Base-by-base conservation (phyloP, 2,113 vertebrate genomes). In the Miniopterus natalensis region DNA sequence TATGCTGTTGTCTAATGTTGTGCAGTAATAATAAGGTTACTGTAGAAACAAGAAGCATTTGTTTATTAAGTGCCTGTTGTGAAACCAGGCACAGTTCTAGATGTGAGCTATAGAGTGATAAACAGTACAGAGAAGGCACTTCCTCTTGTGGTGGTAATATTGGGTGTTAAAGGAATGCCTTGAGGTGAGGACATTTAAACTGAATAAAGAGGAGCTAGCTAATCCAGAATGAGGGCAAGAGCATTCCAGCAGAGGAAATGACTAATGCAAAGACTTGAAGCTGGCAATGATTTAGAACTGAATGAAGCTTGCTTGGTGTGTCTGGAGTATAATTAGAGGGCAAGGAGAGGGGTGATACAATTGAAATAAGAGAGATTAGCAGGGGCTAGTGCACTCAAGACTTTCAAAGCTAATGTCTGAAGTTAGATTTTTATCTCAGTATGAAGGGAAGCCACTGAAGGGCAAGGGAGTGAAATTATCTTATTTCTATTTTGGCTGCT, bases 371-470 rank as follows among this genome's bases (percentile, higher is more conserved):
- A 79, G 53, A 90, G 70, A 23, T 73, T 70, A 78, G 36, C 49
- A 71, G 18, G 68, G 20, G 31, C 36, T 88, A 77, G 21, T 12
- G 94, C 36, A 59, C 95, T 66, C 2, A 83, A 71, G 61, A 84
- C 84, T 96, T 92, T 42, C 47, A 63, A 79, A 88, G 55, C n/a
- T 84, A 55, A 65, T 53, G 2, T 42, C 20, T 55, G 36, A 80
- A 75, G 5, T 95, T 97, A 61, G n/a, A n/a, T 84, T 92, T 94
- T 77, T 75, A 49, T 40, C 7, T 95, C 73, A 90, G 3, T 78
- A 36, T 88, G 21, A 45, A 90, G 11, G 12, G 23, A 94, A 93
- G n/a, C 53, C 59, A 25, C 49, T 83, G 27, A 85, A 63, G 20
- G 11, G 18, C 17, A 55, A 3, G 8, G 18, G 23, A 85, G 7